Percentiles rank a stretch among this genome's conserved stretches.
Evolutionary conservation across 2,797 vertebrate genomes (phyloP).

Genomic region (Gouania willdenowi): DNA sequence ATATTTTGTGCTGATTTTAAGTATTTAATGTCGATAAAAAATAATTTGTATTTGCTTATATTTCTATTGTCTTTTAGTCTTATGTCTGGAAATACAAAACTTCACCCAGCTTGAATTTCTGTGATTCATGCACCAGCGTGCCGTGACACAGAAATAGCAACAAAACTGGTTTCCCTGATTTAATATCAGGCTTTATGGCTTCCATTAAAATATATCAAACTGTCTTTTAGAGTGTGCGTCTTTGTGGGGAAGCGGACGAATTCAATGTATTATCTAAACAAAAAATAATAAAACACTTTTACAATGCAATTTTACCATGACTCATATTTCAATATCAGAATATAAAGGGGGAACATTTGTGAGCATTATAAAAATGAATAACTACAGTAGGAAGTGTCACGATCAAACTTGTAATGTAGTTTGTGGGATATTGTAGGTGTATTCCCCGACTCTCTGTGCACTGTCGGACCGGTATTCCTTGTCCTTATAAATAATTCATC

Average conservation of each 20-base stretch:
- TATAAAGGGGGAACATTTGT: conserved; percentile 58
- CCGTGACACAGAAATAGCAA: conserved; percentile 27
- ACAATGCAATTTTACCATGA: conserved; percentile 61
- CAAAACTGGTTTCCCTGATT: conserved; percentile 49
- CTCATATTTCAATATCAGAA: conserved; percentile 72
- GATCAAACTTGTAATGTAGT: conserved; percentile 74
- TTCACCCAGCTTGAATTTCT: conserved; percentile 9
- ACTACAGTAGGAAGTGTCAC: conserved; percentile 65
- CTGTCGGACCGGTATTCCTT: conserved; percentile 56
- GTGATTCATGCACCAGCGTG: conserved; percentile 17
- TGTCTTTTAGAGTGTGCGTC: conserved; percentile 38
- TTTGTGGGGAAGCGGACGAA: conserved; percentile 7
- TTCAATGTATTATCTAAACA: conserved; percentile 57
- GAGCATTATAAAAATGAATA: conserved; percentile 69
- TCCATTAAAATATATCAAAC: conserved; percentile 55
- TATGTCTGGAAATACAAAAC: background rate
- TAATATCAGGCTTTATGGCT: conserved; percentile 44
- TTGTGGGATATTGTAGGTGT: conserved; percentile 67
- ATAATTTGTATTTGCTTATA: too few species aligned
- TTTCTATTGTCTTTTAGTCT: too few species aligned
- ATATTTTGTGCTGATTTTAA: too few species aligned
- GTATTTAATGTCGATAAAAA: too few species aligned
- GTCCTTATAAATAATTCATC: conserved; percentile 78
- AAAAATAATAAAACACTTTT: conserved; percentile 70
- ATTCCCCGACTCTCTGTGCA: conserved; percentile 56